Evolutionary conservation across 1,140 invertebrate genomes (phyloP), one percentile per base, ranked within the genome.

Genomic region (Brachionus calyciflorus): DNA sequence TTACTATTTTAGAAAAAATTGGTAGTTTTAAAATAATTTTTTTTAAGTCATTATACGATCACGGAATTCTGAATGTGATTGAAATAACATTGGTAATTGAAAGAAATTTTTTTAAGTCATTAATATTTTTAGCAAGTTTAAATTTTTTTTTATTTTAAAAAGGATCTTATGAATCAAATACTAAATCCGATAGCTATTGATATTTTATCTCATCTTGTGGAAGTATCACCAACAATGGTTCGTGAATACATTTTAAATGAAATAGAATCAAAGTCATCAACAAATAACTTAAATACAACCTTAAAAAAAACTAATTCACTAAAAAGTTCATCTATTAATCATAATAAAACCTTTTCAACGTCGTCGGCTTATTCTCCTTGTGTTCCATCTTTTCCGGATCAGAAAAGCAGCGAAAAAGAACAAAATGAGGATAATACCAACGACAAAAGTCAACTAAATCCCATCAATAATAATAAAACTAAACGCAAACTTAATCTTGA

Each of bases 131-230:
- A n/a, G n/a, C n/a, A n/a, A n/a, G n/a, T n/a, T n/a, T n/a, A n/a
- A n/a, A n/a, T n/a, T n/a, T n/a, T n/a, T n/a, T n/a, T n/a, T n/a
- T n/a, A n/a, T n/a, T n/a, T 7, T 79, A 60, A 79, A 7, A 37
- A 77, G 82, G 84, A 82, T 53, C 91, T 93, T 86, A 93, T 96
- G 83, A 93, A 98, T 86, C 88, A 80, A 48, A 83, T 91, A 82
- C 96, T 94, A 30, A 46, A 37, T 41, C 26, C 46, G n/a, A 28
- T 73, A 78, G 83, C 94, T 80, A 94, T 98, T 82, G 97, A 99
- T 84, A 96, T 99, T 82, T 89, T 99, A 63, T 95, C 93, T 44
- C 96, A 94, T 82, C 94, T 99, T 84, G 94, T 99, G 63, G 96
- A 99, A 84, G 97, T 93, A 87, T 97, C 93, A 81, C 94, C 96